Conservation (phyloP, 1,140 invertebrate genomes). For the Olivierus martensii region DNA sequence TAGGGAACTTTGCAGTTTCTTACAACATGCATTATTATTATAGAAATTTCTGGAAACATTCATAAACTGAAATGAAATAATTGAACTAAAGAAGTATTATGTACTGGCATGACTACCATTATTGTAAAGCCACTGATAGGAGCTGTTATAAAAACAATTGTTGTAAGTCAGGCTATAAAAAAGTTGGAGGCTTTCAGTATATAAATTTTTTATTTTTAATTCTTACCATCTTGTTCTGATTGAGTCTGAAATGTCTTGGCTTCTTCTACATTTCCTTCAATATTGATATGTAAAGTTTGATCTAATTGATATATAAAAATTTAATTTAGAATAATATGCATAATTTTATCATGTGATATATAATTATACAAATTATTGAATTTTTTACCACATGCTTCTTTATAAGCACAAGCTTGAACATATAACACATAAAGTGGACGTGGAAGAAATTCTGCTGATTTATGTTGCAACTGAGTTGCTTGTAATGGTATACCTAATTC, state of each 20-base stretch:
- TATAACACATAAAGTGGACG: constrained; percentile 75
- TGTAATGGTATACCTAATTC: constrained; percentile 67
- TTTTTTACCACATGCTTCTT: constrained; percentile 51
- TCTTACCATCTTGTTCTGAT: constrained; percentile 23
- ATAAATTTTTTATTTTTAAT: too few species aligned
- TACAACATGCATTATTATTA: too few species aligned
- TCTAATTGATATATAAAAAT: constrained; percentile 27
- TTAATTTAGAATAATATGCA: not conserved
- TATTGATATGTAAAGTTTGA: constrained; percentile 38
- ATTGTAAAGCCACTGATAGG: too few species aligned
- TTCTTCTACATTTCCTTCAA: constrained; percentile 67
- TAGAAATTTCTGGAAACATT: too few species aligned
- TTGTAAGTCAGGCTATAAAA: too few species aligned
- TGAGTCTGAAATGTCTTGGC: constrained; percentile 35
- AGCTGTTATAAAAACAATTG: too few species aligned
- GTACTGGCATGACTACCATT: too few species aligned
- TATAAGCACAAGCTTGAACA: constrained; percentile 67
- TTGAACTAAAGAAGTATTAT: too few species aligned
- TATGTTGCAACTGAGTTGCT: constrained; percentile 55
- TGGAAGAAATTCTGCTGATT: constrained; percentile 58
- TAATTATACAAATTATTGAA: not conserved
- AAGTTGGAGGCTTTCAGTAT: too few species aligned
- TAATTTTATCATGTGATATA: too few species aligned
- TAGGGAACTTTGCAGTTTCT: too few species aligned
- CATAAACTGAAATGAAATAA: too few species aligned